Base-by-base conservation (phyloP, 2,797 vertebrate genomes). In the Selene dorsalis region DNA sequence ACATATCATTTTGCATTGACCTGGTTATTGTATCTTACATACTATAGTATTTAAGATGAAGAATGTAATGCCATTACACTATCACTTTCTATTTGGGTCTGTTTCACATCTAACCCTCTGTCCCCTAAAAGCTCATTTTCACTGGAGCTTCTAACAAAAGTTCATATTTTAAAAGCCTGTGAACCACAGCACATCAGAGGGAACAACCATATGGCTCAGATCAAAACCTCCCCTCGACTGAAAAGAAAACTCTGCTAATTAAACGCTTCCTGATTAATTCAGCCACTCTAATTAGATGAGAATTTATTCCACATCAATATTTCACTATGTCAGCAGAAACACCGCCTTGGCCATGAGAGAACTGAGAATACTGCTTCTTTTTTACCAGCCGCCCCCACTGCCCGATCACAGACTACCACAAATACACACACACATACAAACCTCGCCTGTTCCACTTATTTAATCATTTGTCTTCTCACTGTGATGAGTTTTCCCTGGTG, bases 281-380 rank as follows among this genome's bases (percentile, higher is more conserved):
- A 91, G 88, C 87, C 80, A 55, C 75, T 88, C 86, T 93, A 94
- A 94, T 94, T 93, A 94, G 91, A 91, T 73, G 53, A 69, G 91
- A 92, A 93, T 93, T 93, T 92, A 91, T 93, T 93, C 91, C 62
- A 84, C 91, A 91, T 93, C 87, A 89, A 93, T 93, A 84, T 93
- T 93, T 93, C 88, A 92, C 88, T 50, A 38, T 89, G 89, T 93
- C 92, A 94, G 93, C 92, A 91, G 87, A 92, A 93, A 88, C 12
- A 10, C 60, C 2, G 65, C 71, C 79, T 47, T 59, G 39, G 86
- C 79, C 83, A 48, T 48, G n/a, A 63, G 92, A 91, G 88, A 87
- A 80, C 67, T 30, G 64, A 65, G 75, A 72, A 58, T 75, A 61
- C 24, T n/a, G 75, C 67, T 84, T 76, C 24, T 72, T 85, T 69